These are phyloP conservation scores for Athene noctua DNA, from an alignment of 2,113 vertebrate genomes.

Conservation along the genomic window DNA sequence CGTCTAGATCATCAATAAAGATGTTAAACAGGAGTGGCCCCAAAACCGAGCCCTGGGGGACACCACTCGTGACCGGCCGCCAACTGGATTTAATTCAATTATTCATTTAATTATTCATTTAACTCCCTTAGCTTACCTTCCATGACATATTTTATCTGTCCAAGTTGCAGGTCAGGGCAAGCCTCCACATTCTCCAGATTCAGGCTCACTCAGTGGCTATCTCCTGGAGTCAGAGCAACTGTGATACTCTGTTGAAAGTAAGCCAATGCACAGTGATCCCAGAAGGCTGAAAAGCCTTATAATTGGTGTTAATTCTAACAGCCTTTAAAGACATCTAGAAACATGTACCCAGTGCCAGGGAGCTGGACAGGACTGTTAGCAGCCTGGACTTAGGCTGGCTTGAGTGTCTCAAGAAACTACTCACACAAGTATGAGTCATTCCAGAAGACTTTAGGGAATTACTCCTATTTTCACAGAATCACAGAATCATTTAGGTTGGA, in stretches of 20 bases:
- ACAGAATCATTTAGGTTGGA: background rate
- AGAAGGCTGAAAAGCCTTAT: background rate
- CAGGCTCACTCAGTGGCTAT: background rate
- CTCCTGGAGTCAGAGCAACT: background rate
- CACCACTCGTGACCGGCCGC: too few species aligned
- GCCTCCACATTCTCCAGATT: background rate
- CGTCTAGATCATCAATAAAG: too few species aligned
- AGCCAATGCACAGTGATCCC: background rate
- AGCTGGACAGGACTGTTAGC: background rate
- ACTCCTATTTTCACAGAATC: background rate
- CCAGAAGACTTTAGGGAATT: background rate
- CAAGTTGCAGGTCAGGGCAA: background rate
- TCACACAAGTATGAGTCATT: background rate
- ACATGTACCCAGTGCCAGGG: background rate
- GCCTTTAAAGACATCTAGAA: background rate
- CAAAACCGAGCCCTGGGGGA: too few species aligned
- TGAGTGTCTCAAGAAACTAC: background rate
- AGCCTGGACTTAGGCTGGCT: background rate
- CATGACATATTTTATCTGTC: background rate
- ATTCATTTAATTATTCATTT: too few species aligned
- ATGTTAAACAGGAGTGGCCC: too few species aligned
- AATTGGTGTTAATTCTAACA: background rate
- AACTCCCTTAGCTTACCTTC: background rate
- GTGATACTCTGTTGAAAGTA: background rate
- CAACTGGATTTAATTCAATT: too few species aligned